Evolutionary conservation across 2,113 vertebrate genomes (phyloP).

Genomic region (Gambusia affinis): DNA sequence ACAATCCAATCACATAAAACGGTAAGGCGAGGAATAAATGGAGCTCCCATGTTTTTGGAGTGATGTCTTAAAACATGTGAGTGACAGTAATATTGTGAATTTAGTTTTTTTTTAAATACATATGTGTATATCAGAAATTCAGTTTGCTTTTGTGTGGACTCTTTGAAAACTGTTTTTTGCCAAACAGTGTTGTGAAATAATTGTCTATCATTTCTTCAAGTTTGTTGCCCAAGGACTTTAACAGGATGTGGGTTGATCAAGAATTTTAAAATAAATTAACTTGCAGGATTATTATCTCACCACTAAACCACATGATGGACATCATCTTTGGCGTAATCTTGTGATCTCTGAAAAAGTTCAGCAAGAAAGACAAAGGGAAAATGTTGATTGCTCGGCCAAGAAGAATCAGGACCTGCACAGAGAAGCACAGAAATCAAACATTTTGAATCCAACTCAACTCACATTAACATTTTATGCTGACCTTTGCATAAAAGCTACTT

Average conservation of each 20-base stretch:
- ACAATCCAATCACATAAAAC: no score
- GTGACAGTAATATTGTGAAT: no score
- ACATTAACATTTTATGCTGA: neutral
- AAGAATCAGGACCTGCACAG: slow-evolving; percentile 89
- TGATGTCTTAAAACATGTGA: no score
- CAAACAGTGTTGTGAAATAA: neutral
- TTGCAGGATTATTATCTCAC: slow-evolving; percentile 76
- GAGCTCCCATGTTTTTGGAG: no score
- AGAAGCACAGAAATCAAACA: slow-evolving; percentile 3
- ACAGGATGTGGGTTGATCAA: neutral
- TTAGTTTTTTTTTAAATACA: no score
- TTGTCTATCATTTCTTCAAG: neutral
- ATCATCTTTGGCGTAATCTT: slow-evolving; percentile 99
- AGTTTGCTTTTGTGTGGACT: no score
- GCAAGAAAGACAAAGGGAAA: slow-evolving; percentile 94
- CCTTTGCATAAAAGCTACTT: slow-evolving; percentile 67
- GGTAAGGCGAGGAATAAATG: no score
- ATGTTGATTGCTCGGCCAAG: slow-evolving; percentile 96
- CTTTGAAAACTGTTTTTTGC: no score
- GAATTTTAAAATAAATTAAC: neutral
- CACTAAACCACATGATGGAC: slow-evolving; percentile 99
- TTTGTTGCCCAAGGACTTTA: neutral
- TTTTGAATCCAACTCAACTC: neutral
- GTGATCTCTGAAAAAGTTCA: slow-evolving; percentile 98
- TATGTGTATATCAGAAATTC: no score